phyloP scores from a whole-genome alignment of 2,888 invertebrate genomes.

The Nebria brevicollis region DNA sequence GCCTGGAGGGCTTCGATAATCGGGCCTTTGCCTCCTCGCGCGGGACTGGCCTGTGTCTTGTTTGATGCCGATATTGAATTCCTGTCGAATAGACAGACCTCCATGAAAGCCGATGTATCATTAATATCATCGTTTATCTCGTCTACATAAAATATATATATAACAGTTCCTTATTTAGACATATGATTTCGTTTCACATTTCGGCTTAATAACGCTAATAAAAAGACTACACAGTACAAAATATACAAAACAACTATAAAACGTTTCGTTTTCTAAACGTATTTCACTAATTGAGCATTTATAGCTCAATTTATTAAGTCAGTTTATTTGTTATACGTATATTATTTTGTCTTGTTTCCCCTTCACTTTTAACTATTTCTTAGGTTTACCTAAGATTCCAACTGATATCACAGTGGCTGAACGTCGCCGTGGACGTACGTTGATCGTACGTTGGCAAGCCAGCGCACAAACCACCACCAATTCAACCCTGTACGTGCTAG shows the following conservation, averaged over 20 bases:
- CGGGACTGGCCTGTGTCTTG: conserved; percentile 3
- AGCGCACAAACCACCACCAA: conserved; percentile 58
- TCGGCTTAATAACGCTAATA: conserved; percentile 9
- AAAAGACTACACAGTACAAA: neutral
- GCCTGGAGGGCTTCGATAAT: neutral
- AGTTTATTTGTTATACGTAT: neutral
- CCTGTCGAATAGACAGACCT: conserved; percentile 13
- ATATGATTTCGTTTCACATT: conserved; percentile 8
- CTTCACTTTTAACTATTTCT: conserved; percentile 49
- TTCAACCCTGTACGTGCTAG: conserved; percentile 69
- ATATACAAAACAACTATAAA: neutral
- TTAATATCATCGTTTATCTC: conserved; percentile 27
- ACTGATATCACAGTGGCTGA: conserved; percentile 70
- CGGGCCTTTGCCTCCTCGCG: neutral
- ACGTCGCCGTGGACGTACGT: conserved; percentile 64
- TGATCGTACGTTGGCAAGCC: conserved; percentile 61
- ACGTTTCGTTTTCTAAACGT: neutral
- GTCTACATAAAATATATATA: neutral
- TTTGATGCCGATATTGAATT: neutral
- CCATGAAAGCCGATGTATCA: conserved; percentile 24
- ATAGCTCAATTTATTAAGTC: neutral
- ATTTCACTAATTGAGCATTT: neutral
- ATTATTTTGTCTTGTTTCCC: neutral
- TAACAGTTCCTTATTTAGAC: conserved; percentile 11
- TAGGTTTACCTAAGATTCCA: conserved; percentile 73